A percentile compares a stretch with the other conserved stretches of the same genome.
Evolutionary conservation across 2,888 invertebrate species (phyloP).

Genomic region (Heteropelma amictum): DNA sequence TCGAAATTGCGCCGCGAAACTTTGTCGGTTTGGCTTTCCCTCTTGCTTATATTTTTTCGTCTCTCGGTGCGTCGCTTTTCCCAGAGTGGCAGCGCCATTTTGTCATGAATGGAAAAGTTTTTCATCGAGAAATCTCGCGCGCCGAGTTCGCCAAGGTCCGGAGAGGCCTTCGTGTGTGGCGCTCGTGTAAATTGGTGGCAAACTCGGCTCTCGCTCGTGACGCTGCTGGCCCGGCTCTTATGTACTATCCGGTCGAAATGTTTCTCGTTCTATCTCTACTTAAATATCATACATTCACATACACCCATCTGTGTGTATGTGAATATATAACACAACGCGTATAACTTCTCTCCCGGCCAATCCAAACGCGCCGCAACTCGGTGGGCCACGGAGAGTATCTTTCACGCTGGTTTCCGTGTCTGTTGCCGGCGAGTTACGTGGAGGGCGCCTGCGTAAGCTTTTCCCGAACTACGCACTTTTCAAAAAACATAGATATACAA

Average conservation of each 20-base stretch:
- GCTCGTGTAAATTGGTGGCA: constrained; percentile 55
- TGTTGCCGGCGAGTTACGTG: constrained; percentile 2
- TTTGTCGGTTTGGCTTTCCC: no score
- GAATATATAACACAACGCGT: neutral
- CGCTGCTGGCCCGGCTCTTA: constrained; percentile 36
- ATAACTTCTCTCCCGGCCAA: neutral
- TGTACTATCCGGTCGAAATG: constrained; percentile 24
- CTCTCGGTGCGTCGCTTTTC: no score
- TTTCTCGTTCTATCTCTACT: constrained; percentile 44
- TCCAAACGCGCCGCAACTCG: constrained; percentile 2
- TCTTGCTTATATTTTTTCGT: neutral
- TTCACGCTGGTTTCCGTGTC: constrained; percentile 6
- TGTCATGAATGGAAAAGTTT: constrained; percentile 45
- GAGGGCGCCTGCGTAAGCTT: constrained; percentile 55
- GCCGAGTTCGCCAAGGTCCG: constrained; percentile 11
- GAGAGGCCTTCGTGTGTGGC: constrained; percentile 50
- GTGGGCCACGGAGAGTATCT: constrained; percentile 20
- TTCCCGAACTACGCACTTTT: constrained; percentile 69
- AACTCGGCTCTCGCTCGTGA: constrained; percentile 39
- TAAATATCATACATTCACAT: constrained; percentile 17
- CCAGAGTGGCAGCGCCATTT: constrained; percentile 31
- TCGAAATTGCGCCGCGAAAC: neutral
- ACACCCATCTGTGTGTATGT: neutral
- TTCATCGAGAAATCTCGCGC: constrained; percentile 18
- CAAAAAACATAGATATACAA: constrained; percentile 69